phyloP scores from a whole-genome alignment of 1,140 invertebrate genomes.

The Solenopsis fugax region DNA sequence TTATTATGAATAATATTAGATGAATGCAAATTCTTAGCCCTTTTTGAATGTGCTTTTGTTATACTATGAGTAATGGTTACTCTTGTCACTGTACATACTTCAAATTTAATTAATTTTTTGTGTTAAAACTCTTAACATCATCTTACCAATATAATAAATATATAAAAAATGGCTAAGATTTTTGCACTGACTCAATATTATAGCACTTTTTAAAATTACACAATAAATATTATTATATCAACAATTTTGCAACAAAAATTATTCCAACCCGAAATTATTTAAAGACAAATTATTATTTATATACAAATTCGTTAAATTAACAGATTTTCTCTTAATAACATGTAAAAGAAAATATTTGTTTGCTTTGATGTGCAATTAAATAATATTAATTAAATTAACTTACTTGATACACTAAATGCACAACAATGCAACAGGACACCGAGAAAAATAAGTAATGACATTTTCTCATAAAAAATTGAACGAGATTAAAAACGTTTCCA shows the following conservation, averaged over 20 bases:
- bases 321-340: neutral
- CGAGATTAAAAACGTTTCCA: neutral
- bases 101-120: too few relatives aligned
- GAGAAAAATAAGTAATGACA: conserved; percentile 30
- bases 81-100: too few relatives aligned
- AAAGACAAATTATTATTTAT: neutral
- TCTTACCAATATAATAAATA: too few relatives aligned
- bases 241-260: neutral
- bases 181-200: neutral
- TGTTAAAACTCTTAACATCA: too few relatives aligned
- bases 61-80: too few relatives aligned
- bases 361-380: neutral
- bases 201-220: too few relatives aligned
- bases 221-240: neutral
- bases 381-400: conserved; percentile 55
- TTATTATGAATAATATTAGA: too few relatives aligned
- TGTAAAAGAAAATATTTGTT: neutral
- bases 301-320: conserved; percentile 10
- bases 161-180: too few relatives aligned
- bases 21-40: too few relatives aligned
- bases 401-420: conserved; percentile 37
- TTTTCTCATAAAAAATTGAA: neutral
- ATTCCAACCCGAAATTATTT: neutral
- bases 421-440: neutral
- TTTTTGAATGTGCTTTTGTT: too few relatives aligned